phyloP scores from a whole-genome alignment of 2,113 vertebrate species.

The Heloderma charlesbogerti region DNA sequence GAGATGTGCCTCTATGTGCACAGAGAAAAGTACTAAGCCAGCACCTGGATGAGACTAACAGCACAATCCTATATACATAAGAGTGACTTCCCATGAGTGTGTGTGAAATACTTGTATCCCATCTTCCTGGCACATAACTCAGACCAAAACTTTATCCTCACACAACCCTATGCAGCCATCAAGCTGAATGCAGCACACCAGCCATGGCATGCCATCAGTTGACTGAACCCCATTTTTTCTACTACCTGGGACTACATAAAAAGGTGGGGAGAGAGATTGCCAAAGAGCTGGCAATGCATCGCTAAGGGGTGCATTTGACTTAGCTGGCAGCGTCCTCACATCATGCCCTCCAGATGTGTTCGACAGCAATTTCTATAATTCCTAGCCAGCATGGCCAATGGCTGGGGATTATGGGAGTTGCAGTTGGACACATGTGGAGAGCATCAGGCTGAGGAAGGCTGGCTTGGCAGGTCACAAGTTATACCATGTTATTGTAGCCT shows the following conservation, averaged over 20 bases:
- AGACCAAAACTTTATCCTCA: not conserved
- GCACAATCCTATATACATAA: not conserved
- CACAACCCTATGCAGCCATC: not conserved
- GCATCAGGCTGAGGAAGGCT: too few species aligned
- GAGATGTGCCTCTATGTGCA: too few species aligned
- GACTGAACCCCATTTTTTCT: not conserved
- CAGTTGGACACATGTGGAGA: too few species aligned
- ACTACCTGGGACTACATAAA: not conserved
- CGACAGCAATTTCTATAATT: too few species aligned
- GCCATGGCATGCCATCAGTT: not conserved
- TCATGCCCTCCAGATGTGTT: too few species aligned
- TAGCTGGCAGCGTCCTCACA: too few species aligned
- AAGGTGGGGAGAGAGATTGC: not conserved
- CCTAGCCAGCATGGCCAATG: too few species aligned
- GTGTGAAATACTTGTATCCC: not conserved
- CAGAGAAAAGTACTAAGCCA: too few species aligned
- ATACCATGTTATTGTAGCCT: not conserved
- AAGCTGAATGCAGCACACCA: not conserved
- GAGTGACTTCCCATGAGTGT: not conserved
- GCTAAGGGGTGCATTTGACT: not conserved
- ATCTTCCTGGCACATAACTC: not conserved
- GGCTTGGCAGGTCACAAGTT: not conserved
- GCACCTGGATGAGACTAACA: not conserved
- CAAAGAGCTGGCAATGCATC: not conserved
- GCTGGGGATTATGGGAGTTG: too few species aligned